These are phyloP conservation scores for Scyliorhinus canicula DNA, from an alignment of 2,797 vertebrate species.

Conservation along the genomic window DNA sequence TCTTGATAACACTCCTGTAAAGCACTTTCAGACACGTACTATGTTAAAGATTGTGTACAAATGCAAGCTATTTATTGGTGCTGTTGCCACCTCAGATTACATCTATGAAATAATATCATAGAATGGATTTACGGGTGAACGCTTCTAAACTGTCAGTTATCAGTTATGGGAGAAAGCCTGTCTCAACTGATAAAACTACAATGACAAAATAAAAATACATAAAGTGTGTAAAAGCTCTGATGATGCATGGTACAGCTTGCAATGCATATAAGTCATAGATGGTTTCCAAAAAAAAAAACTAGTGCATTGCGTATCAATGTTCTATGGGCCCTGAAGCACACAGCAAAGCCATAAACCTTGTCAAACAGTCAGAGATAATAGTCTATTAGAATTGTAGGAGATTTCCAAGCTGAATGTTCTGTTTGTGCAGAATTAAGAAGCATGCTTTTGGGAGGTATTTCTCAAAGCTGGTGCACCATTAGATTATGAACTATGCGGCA, in stretches of 20 bases:
- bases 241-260: neutral
- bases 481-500: neutral
- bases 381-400: neutral
- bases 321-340: neutral
- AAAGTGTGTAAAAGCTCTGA: neutral
- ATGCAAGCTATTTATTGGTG: neutral
- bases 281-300: neutral
- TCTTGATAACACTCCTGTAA: neutral
- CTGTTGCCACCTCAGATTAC: neutral
- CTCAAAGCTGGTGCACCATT: neutral
- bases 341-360: neutral
- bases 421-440: neutral
- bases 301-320: neutral
- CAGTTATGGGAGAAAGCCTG: neutral
- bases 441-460: neutral
- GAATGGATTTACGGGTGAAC: neutral
- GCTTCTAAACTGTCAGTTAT: neutral
- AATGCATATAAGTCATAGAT: neutral
- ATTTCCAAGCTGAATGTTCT: neutral
- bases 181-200: neutral
- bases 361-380: neutral
- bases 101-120: neutral
- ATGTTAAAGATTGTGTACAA: neutral
- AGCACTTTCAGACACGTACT: neutral
- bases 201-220: neutral